Evolutionary conservation across 2,113 vertebrate genomes (phyloP).

Genomic region (Silurus asotus): DNA sequence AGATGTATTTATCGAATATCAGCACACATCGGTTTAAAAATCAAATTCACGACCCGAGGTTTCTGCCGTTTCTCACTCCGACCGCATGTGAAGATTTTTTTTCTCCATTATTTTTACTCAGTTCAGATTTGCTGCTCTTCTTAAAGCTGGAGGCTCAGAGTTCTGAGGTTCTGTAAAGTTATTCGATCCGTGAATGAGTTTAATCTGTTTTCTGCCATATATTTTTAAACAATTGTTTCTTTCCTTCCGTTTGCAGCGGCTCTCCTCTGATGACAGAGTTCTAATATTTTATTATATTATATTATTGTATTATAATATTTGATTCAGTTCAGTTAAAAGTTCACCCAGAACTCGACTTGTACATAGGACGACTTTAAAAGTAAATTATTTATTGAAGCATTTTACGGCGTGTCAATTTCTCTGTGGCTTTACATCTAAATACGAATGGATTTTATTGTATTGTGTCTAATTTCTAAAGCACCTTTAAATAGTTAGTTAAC

Average conservation of each 20-base stretch:
- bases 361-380: conserved; percentile 34
- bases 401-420: background rate
- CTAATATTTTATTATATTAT: conserved; percentile 9
- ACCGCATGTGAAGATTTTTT: background rate
- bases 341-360: conserved; percentile 34
- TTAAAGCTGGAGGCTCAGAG: conserved; percentile 4
- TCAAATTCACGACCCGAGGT: background rate
- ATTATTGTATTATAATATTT: background rate
- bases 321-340: conserved; percentile 2
- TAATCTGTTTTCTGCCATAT: background rate
- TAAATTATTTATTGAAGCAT: conserved; percentile 44
- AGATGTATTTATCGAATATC: no score
- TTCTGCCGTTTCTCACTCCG: background rate
- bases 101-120: background rate
- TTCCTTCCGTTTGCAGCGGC: background rate
- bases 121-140: conserved; percentile 3
- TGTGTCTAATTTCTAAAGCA: conserved; percentile 36
- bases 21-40: background rate
- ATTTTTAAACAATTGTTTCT: background rate
- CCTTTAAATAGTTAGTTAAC: conserved; percentile 30
- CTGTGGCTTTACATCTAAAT: conserved; percentile 33
- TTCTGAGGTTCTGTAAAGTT: background rate
- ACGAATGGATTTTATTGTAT: conserved; percentile 25
- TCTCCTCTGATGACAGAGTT: background rate
- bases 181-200: background rate